phyloP scores from a whole-genome alignment of 2,797 vertebrate species.

The Hyperoplus lanceolatus region DNA sequence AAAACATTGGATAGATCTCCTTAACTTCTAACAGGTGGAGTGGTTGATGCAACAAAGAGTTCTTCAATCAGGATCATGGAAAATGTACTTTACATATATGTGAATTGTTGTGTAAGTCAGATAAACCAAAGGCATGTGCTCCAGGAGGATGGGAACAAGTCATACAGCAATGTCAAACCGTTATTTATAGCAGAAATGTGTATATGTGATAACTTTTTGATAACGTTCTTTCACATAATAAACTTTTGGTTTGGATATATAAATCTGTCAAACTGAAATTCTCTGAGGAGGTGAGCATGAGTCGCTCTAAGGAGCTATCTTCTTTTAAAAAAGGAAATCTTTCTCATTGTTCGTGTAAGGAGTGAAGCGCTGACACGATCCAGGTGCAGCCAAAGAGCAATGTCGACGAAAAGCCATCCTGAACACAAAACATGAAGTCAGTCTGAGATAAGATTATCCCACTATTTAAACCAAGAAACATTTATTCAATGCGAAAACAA shows the following conservation, averaged over 20 bases:
- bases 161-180: background rate
- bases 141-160: constrained; percentile 1
- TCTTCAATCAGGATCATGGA: constrained; percentile 48
- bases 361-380: constrained; percentile 64
- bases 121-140: constrained; percentile 46
- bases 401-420: constrained; percentile 22
- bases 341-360: constrained; percentile 47
- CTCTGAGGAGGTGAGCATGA: constrained; percentile 21
- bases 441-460: constrained; percentile 15
- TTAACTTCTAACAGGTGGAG: constrained; percentile 71
- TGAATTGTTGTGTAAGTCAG: constrained; percentile 17
- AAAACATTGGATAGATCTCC: constrained; percentile 59
- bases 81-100: constrained; percentile 32
- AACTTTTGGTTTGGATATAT: constrained; percentile 19
- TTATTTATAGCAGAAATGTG: constrained; percentile 2
- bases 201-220: background rate
- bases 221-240: background rate
- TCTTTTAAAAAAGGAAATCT: constrained; percentile 54
- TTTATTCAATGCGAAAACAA: background rate
- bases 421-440: constrained; percentile 16
- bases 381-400: constrained; percentile 59
- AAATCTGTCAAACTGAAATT: constrained; percentile 28
- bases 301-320: constrained; percentile 42
- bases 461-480: constrained; percentile 2
- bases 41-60: constrained; percentile 8